phyloP scores from a whole-genome alignment of 2,797 vertebrate genomes.

The Anableps anableps region DNA sequence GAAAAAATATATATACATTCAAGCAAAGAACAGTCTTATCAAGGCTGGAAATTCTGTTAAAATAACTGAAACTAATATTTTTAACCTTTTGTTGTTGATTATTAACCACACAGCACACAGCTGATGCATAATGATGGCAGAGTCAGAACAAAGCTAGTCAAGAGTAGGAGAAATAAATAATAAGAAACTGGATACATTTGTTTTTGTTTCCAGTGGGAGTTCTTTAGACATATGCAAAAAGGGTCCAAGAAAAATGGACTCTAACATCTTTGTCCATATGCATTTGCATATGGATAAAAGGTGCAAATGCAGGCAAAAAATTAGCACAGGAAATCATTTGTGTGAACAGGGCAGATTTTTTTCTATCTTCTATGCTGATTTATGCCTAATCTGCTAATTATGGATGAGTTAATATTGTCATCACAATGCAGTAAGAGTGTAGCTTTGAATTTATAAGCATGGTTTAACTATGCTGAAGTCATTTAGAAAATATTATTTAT shows the following conservation, averaged over 20 bases:
- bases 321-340: background rate
- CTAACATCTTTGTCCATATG: too few species aligned
- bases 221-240: background rate
- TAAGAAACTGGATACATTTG: background rate
- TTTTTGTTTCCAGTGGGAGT: background rate
- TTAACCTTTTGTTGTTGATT: background rate
- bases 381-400: background rate
- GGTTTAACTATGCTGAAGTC: background rate
- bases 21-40: background rate
- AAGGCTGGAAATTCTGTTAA: background rate
- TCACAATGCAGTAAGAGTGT: background rate
- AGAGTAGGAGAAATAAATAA: background rate
- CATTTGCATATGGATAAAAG: background rate
- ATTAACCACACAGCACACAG: background rate
- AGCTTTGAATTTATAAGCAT: background rate
- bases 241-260: background rate
- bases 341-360: background rate
- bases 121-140: background rate
- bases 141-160: background rate
- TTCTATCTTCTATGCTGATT: background rate
- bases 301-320: background rate
- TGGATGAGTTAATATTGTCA: background rate
- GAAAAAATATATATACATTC: background rate
- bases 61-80: background rate
- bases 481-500: background rate